Evolutionary conservation across 2,113 vertebrate species (phyloP).

Genomic region (Pelodiscus sinensis): DNA sequence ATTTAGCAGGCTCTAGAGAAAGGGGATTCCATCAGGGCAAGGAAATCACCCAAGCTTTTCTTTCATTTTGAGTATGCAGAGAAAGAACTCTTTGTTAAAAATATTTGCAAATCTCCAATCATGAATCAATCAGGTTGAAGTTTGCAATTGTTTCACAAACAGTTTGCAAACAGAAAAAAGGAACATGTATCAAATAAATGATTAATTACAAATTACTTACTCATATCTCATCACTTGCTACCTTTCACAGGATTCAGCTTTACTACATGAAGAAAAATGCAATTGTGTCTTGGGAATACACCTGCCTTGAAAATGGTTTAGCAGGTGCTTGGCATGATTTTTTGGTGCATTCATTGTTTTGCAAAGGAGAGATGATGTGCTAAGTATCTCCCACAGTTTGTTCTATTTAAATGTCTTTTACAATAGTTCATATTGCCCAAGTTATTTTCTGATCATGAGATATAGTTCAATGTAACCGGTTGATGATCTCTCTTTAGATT

Average conservation of each 20-base stretch:
- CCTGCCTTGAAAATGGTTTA: slow-evolving; percentile 37
- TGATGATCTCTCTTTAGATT: slow-evolving; percentile 37
- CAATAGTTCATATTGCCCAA: slow-evolving; percentile 37
- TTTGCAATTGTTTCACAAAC: slow-evolving; percentile 6
- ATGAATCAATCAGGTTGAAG: not conserved
- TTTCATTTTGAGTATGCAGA: not conserved
- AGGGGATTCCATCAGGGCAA: not conserved
- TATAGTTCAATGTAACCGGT: slow-evolving; percentile 43
- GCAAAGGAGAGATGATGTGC: slow-evolving; percentile 33
- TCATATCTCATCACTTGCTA: slow-evolving; percentile 3
- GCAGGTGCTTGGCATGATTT: slow-evolving; percentile 45
- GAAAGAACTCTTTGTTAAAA: slow-evolving; percentile 8
- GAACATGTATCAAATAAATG: not conserved
- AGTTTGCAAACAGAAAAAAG: not conserved
- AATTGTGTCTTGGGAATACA: slow-evolving; percentile 35
- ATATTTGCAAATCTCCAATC: slow-evolving; percentile 13
- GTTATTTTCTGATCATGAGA: slow-evolving; percentile 42
- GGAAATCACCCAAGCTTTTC: not conserved
- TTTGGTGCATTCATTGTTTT: not conserved
- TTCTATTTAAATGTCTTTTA: slow-evolving; percentile 43
- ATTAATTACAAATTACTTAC: not conserved
- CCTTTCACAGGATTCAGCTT: not conserved
- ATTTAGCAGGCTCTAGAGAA: not conserved
- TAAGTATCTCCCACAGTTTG: slow-evolving; percentile 38
- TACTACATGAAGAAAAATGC: not conserved